Percentiles rank a stretch among this genome's conserved stretches.
phyloP scores from a whole-genome alignment of 2,797 vertebrate species.

The Prionace glauca region DNA sequence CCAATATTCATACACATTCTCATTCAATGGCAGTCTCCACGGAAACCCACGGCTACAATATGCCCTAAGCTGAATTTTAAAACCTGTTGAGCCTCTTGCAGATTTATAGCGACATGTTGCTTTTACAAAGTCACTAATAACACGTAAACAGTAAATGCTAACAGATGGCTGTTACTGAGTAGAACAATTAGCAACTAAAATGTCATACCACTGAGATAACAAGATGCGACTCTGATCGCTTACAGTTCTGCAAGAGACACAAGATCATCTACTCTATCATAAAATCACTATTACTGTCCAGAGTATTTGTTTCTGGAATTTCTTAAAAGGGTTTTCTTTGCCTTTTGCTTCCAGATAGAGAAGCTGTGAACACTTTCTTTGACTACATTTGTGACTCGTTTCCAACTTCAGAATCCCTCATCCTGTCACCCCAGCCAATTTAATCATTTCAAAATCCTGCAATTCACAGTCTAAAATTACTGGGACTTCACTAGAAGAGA shows the following conservation, averaged over 20 bases:
- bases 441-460: neutral
- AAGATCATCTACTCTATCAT: neutral
- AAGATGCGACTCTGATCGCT: neutral
- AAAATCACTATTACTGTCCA: neutral
- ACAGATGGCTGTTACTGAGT: neutral
- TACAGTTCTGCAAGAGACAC: neutral
- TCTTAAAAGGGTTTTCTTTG: neutral
- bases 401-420: neutral
- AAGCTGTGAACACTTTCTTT: neutral
- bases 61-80: conserved; percentile 20
- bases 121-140: conserved; percentile 23
- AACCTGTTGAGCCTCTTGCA: conserved; percentile 40
- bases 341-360: neutral
- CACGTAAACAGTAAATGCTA: conserved; percentile 25
- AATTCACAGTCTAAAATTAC: neutral
- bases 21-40: conserved; percentile 30
- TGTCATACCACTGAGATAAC: neutral
- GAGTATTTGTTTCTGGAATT: neutral
- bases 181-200: conserved; percentile 7
- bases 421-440: neutral
- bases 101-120: conserved; percentile 38
- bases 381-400: neutral
- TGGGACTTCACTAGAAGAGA: neutral
- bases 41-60: conserved; percentile 8
- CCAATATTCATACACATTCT: neutral